Base-by-base conservation (phyloP, 2,113 vertebrate species). In the Microtus ochrogaster region DNA sequence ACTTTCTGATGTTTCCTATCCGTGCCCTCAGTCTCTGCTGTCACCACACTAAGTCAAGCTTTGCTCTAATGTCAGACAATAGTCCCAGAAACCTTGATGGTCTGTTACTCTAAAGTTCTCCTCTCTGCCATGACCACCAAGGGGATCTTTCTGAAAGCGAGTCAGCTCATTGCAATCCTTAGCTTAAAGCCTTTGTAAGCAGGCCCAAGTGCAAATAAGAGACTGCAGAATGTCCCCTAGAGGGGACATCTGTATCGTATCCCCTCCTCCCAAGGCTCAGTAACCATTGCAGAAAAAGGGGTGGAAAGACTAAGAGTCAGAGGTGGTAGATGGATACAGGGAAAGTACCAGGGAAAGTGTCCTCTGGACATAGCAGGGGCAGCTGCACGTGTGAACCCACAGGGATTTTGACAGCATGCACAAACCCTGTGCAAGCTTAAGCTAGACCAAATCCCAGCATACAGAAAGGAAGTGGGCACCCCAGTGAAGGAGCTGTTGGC, bases 141-240 rank as follows among this genome's bases (percentile, higher is more conserved):
- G 81, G 90, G 63, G 68, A 82, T 85, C 61, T 89, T 95, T 94
- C 68, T 86, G 68, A 96, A 94, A 94, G 63, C 63, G 83, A 78
- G 91, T 89, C 19, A 91, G 41, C 91, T 65, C 55, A 88, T 93
- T 76, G 41, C 30, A 95, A 10, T 55, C 24, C 21, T 92, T 36
- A 81, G n/a, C 65, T 86, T 94, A 95, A 95, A 93, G 86, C 49
- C 16, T 76, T 86, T 87, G 65, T 66, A 47, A 47, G 52, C 83
- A 63, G 79, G n/a, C 7, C 78, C 49, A 55, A 52, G 19, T n/a
- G 49, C 78, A 63, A 65, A 63, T 41, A 63, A 30, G n/a, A 63
- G 58, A 83, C 24, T 65, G 7, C n/a, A 44, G 24, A 83, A 63
- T 41, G 55, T 26, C n/a, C 81, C n/a, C 81, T 63, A 83, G 41